These are phyloP conservation scores for Agapornis canus DNA, from an alignment of 2,797 vertebrate genomes.

Conservation along the genomic window DNA sequence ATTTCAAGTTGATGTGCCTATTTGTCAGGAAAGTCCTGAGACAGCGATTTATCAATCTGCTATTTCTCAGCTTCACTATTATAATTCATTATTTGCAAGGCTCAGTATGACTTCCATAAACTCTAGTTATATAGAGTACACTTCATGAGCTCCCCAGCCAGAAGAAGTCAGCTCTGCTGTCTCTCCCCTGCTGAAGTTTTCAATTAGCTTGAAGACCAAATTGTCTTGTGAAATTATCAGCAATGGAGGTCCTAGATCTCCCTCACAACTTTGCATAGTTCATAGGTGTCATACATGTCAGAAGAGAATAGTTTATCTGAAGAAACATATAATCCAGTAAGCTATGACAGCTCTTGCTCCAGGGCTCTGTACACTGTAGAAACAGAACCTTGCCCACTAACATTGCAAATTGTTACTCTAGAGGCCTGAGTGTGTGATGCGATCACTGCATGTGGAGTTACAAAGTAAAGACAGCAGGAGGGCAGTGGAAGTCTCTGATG, in stretches of 20 bases:
- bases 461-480: rapidly evolving
- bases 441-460: background rate
- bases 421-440: background rate
- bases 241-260: background rate
- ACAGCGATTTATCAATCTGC: background rate
- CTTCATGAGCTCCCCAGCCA: background rate
- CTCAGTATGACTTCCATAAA: background rate
- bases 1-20: background rate
- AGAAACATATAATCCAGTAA: background rate
- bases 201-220: background rate
- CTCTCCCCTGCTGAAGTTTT: background rate
- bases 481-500: background rate
- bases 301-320: background rate
- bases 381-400: rapidly evolving
- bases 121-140: background rate
- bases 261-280: background rate
- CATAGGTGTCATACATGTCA: background rate
- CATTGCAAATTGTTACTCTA: background rate
- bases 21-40: background rate
- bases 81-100: background rate
- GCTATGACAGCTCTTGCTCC: background rate
- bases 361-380: background rate
- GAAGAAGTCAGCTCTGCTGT: background rate
- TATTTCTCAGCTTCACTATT: background rate
- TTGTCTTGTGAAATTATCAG: background rate